Evolutionary conservation across 1,140 invertebrate genomes (phyloP).

Genomic region (Orius insidiosus): DNA sequence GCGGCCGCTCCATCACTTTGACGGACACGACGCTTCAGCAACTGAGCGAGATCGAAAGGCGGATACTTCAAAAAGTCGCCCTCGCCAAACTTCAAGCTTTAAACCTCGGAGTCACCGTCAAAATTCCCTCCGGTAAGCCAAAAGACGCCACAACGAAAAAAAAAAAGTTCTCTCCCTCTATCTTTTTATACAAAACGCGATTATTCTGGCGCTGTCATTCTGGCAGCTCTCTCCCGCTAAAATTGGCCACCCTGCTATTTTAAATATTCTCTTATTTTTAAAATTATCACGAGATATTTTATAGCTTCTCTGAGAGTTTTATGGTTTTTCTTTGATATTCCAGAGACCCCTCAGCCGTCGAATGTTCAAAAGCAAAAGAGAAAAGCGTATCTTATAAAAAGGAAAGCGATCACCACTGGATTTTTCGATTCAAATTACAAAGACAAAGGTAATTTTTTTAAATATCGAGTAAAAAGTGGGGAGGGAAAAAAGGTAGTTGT

Average conservation of each 20-base stretch:
- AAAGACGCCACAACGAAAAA: no score
- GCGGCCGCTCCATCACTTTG: slow-evolving; percentile 54
- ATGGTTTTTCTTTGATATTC: neutral
- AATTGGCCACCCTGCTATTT: no score
- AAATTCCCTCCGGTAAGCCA: slow-evolving; percentile 43
- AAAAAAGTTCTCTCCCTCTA: slow-evolving; percentile 9
- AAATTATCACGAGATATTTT: no score
- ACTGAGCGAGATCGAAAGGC: slow-evolving; percentile 62
- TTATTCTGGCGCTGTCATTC: no score
- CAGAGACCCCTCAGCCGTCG: slow-evolving; percentile 13
- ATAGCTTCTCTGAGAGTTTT: no score
- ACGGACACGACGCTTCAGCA: slow-evolving; percentile 48
- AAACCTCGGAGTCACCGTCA: slow-evolving; percentile 62
- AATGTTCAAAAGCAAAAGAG: slow-evolving; percentile 47
- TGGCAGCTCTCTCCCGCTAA: no score
- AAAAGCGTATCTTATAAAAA: slow-evolving; percentile 54
- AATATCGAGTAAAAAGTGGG: neutral
- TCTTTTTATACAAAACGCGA: neutral
- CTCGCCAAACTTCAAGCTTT: slow-evolving; percentile 72
- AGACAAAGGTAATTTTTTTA: slow-evolving; percentile 36
- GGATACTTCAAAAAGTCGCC: slow-evolving; percentile 64
- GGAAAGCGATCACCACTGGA: slow-evolving; percentile 65
- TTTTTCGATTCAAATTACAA: slow-evolving; percentile 63
- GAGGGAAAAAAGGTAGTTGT: neutral
- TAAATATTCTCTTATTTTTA: no score